phyloP scores from a whole-genome alignment of 2,888 invertebrate genomes.

The Apamea sordens region DNA sequence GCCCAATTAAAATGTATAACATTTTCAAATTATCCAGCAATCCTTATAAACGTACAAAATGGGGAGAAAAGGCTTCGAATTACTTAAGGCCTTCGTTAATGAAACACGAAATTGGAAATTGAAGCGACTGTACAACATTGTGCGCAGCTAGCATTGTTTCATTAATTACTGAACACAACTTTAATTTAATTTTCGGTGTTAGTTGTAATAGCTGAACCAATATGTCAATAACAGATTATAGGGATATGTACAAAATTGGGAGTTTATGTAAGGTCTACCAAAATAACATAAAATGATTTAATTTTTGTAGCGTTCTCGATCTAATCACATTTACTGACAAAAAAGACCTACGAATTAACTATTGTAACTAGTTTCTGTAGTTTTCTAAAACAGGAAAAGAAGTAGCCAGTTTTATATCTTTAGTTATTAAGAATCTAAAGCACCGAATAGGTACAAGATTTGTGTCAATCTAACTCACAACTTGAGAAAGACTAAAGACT shows the following conservation, averaged over 20 bases:
- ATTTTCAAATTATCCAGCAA: constrained; percentile 65
- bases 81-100: constrained; percentile 71
- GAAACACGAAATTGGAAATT: constrained; percentile 71
- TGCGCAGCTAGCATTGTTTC: constrained; percentile 58
- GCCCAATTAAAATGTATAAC: constrained; percentile 62
- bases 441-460: background rate
- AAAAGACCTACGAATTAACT: background rate
- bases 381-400: constrained; percentile 1
- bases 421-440: background rate
- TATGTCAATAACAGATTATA: constrained; percentile 28
- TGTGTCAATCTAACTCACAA: background rate
- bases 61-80: constrained; percentile 69
- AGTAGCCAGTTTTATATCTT: background rate
- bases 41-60: constrained; percentile 67
- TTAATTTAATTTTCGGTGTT: constrained; percentile 53
- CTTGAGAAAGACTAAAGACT: too few relatives aligned
- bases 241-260: background rate
- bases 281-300: background rate
- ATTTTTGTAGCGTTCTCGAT: background rate
- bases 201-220: constrained; percentile 21
- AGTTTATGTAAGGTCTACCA: constrained; percentile 1
- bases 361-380: background rate
- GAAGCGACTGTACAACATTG: constrained; percentile 63
- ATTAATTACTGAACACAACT: constrained; percentile 54
- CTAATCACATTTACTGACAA: background rate